Conservation (phyloP, 92 coral and sea anemone genomes). For the Actinernus sp. region DNA sequence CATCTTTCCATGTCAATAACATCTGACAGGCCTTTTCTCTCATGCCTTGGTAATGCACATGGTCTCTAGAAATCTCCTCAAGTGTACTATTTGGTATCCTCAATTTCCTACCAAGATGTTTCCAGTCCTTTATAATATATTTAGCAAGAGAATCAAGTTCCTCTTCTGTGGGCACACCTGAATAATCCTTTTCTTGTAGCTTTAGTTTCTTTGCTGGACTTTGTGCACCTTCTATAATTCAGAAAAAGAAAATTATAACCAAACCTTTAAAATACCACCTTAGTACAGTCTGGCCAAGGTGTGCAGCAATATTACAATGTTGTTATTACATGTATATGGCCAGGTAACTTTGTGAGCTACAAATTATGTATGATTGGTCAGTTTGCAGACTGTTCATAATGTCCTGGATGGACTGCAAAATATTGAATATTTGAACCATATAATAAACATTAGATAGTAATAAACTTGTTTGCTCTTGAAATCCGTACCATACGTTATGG, state of each 20-base stretch:
- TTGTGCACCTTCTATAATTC: conserved; percentile 1
- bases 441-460: too few species aligned
- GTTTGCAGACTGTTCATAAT: too few species aligned
- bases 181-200: background rate
- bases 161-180: conserved; percentile 56
- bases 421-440: too few species aligned
- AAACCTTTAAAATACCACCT: too few species aligned
- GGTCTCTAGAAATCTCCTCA: conserved; percentile 75
- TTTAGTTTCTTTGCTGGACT: conserved; percentile 42
- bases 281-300: too few species aligned
- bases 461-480: too few species aligned
- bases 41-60: conserved; percentile 62
- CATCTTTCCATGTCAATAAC: conserved; percentile 80
- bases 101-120: conserved; percentile 73
- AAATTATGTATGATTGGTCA: too few species aligned
- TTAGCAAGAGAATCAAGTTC: conserved; percentile 54
- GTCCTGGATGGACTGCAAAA: too few species aligned
- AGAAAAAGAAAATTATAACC: background rate
- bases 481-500: too few species aligned
- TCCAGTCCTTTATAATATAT: conserved; percentile 66
- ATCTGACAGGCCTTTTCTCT: conserved; percentile 82
- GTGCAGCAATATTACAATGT: too few species aligned
- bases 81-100: conserved; percentile 63
- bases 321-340: too few species aligned
- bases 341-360: too few species aligned